phyloP scores from a whole-genome alignment of 2,888 invertebrate genomes.

The Andrena praecox region DNA sequence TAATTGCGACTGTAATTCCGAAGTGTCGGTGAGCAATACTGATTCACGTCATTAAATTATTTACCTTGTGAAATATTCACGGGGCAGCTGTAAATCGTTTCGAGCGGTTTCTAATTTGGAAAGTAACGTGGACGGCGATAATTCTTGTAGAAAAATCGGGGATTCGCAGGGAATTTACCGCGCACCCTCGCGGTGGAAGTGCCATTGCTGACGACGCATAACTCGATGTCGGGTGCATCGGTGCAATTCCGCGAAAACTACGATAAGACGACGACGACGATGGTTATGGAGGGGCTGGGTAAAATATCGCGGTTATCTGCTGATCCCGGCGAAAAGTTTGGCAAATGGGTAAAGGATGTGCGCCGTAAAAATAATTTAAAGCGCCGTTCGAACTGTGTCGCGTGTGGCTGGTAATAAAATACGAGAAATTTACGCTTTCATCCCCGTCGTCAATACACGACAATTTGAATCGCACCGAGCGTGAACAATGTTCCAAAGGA shows the following conservation, averaged over 20 bases:
- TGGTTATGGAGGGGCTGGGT: conserved; percentile 29
- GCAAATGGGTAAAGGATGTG: conserved; percentile 53
- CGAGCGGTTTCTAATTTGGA: not conserved
- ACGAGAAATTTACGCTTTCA: not conserved
- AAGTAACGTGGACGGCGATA: conserved; percentile 31
- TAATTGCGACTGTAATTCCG: not conserved
- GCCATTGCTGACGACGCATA: conserved; percentile 54
- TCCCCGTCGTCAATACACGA: not conserved
- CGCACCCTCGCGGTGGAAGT: conserved; percentile 17
- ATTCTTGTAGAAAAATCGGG: conserved; percentile 39
- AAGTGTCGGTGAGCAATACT: no score
- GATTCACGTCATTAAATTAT: not conserved
- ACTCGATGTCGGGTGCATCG: conserved; percentile 56
- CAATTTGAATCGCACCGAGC: not conserved
- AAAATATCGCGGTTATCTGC: conserved; percentile 59
- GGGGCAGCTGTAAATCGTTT: not conserved
- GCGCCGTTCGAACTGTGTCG: not conserved
- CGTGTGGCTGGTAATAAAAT: not conserved
- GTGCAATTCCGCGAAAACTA: conserved; percentile 48
- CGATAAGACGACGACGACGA: conserved; percentile 52
- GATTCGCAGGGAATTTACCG: conserved; percentile 35
- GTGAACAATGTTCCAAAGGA: not conserved
- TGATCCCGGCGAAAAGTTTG: conserved; percentile 59
- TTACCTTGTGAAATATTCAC: not conserved
- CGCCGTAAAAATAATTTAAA: conserved; percentile 32